These are phyloP conservation scores for Diphyllodes magnificus DNA, from an alignment of 2,113 vertebrate species.

Conservation along the genomic window DNA sequence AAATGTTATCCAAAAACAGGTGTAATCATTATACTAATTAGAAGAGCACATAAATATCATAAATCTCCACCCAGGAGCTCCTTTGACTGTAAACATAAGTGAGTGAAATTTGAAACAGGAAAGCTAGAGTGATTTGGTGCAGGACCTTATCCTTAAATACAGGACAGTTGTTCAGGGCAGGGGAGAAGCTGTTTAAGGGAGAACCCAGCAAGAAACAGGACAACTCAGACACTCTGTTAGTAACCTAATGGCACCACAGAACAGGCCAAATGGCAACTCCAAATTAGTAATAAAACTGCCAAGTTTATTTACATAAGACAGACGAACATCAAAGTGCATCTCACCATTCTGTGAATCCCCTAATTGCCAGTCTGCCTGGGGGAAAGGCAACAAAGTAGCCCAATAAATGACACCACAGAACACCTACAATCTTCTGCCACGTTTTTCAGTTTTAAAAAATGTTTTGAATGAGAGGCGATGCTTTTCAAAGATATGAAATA, in stretches of 20 bases:
- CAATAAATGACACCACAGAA: background rate
- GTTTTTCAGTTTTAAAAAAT: background rate
- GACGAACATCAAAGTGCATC: background rate
- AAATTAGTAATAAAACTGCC: background rate
- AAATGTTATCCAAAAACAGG: slow-evolving; percentile 15
- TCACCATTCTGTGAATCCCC: background rate
- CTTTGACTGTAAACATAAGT: slow-evolving; percentile 30
- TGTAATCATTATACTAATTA: slow-evolving; percentile 52
- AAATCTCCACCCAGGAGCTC: slow-evolving; percentile 2
- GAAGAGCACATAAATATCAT: slow-evolving; percentile 24
- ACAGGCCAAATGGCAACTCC: background rate
- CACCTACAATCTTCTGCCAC: background rate
- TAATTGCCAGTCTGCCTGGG: background rate
- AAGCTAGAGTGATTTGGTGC: background rate
- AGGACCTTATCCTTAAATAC: background rate
- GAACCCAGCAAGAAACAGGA: background rate
- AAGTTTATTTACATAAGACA: background rate
- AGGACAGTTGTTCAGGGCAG: background rate
- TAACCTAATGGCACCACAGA: background rate
- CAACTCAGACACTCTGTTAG: background rate
- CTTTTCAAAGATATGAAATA: background rate
- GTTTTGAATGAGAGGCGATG: background rate
- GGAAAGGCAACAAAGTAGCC: background rate
- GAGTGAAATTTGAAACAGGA: background rate
- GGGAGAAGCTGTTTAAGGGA: background rate